These are phyloP conservation scores for Morus bassanus DNA, from an alignment of 2,797 vertebrate species.

Conservation along the genomic window DNA sequence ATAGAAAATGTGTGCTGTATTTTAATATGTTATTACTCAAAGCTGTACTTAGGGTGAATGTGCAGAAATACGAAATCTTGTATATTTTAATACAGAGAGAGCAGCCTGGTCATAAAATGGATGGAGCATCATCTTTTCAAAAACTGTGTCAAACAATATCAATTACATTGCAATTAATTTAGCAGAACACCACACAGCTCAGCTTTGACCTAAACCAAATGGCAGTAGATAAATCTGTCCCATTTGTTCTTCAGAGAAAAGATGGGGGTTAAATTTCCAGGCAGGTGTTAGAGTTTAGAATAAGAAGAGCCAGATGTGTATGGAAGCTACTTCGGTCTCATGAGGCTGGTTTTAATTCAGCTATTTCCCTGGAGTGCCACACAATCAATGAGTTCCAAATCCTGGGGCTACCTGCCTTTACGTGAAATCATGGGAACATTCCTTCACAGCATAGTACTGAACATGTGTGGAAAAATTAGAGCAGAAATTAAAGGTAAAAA, in stretches of 20 bases:
- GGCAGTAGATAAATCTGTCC: constrained; percentile 40
- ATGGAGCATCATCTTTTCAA: constrained; percentile 36
- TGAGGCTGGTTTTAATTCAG: constrained; percentile 77
- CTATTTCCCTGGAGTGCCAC: constrained; percentile 68
- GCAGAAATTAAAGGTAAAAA: constrained; percentile 72
- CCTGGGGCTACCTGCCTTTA: constrained; percentile 74
- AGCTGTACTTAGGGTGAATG: neutral
- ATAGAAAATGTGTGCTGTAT: neutral
- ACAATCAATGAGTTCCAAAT: constrained; percentile 75
- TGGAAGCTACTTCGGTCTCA: constrained; percentile 62
- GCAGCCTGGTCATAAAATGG: neutral
- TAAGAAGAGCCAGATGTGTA: constrained; percentile 74
- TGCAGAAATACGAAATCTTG: neutral
- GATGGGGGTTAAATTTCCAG: constrained; percentile 63
- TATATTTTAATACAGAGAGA: neutral
- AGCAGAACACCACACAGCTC: constrained; percentile 7
- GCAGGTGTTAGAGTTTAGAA: constrained; percentile 71
- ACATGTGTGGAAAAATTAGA: constrained; percentile 72
- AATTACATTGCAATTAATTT: constrained; percentile 56
- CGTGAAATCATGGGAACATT: constrained; percentile 58
- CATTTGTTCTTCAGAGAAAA: constrained; percentile 56
- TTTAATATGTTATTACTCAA: constrained; percentile 16
- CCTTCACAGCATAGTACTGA: constrained; percentile 59
- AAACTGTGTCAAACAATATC: constrained; percentile 51
- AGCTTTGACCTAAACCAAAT: constrained; percentile 49